Conservation (phyloP, 2,113 vertebrate genomes). For the Theristicus caerulescens region DNA sequence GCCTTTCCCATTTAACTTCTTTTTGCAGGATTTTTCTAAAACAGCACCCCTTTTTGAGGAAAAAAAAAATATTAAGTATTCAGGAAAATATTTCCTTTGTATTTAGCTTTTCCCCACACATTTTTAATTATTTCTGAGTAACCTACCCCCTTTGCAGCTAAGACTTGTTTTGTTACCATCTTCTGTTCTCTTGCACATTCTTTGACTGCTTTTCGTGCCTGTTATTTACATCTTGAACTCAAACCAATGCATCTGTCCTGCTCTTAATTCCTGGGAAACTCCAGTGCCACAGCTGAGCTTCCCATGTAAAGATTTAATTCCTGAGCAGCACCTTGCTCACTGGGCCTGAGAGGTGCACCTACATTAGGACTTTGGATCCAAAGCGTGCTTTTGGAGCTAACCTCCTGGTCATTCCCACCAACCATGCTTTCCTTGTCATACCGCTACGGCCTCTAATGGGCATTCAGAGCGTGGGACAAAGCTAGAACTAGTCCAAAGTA, state of each 20-base stretch:
- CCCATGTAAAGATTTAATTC: background rate
- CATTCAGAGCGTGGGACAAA: background rate
- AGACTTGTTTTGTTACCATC: background rate
- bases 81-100: background rate
- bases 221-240: background rate
- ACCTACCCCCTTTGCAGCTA: background rate
- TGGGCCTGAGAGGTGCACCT: background rate
- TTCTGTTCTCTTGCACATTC: constrained; percentile 2
- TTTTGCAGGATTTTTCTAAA: background rate
- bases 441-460: accelerated
- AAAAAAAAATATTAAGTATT: background rate
- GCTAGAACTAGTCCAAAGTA: background rate
- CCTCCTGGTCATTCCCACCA: background rate
- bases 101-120: background rate
- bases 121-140: background rate
- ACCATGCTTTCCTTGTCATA: background rate
- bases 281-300: background rate
- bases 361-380: background rate
- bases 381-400: background rate
- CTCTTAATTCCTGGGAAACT: background rate
- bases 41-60: background rate
- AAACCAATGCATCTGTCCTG: background rate
- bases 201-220: background rate
- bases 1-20: background rate
- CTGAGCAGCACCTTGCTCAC: background rate